Base-by-base conservation (phyloP, 2,888 invertebrate genomes). In the Philaethria dido region DNA sequence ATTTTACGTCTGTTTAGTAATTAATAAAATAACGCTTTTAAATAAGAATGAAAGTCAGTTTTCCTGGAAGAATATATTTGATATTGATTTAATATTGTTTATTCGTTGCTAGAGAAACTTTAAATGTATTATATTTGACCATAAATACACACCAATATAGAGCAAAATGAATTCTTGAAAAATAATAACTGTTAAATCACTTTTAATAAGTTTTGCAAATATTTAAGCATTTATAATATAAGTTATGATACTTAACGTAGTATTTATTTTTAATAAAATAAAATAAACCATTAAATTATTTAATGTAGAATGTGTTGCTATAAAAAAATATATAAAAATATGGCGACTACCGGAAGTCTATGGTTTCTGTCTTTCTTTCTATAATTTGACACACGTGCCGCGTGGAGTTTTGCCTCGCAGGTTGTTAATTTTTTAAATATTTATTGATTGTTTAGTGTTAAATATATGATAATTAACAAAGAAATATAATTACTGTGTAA, bases 401-500 rank as follows among this genome's bases (percentile, higher is more conserved):
- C 93, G 93, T 93, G 93, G 92, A 93, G 89, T 90, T 86, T 88
- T 85, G 74, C 86, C 89, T 78, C 93, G 92, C 92, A 93, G 93
- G 93, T 93, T 83, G 82, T 74, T 86, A 82, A 72, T 77, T 80
- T 79, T 82, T 83, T 79, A 66, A 67, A 78, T 80, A 80, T 83
- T 84, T 84, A 78, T 69, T 72, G 55, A 72, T 75, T 72, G 78
- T 75, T 77, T 78, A 54, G 80, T 85, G 80, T 63, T 79, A 79
- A 77, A 77, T 76, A 71, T 68, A 74, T 70, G 61, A 57, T 72
- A 78, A 75, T 77, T 71, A 66, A 59, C 25, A 69, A 69, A 75
- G 73, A 66, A 81, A 75, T 75, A 69, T 57, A 70, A 74, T 63
- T 76, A 59, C 69, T 81, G 84, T 87, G 85, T 77, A 77, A 78